Base-by-base conservation (phyloP, 1,140 invertebrate genomes). In the Cyclina sinensis region DNA sequence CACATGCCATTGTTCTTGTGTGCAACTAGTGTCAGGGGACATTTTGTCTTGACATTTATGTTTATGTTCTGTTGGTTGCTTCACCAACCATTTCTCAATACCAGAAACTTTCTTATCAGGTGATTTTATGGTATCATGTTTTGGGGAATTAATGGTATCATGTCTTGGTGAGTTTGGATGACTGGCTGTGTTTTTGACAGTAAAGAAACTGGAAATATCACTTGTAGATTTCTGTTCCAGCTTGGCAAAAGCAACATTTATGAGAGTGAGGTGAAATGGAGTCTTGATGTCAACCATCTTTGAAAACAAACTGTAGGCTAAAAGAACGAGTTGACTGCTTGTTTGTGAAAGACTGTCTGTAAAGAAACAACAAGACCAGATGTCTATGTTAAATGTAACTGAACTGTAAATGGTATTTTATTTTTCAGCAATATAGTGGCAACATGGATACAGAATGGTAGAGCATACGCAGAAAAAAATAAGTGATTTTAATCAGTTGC, bases 241-340 rank as follows among this genome's bases (percentile, higher is more conserved):
- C n/a, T 92, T 93, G 27, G 92, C 39, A 78, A 93, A 91, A 30
- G 89, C 78, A 12, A 93, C 88, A 79, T 92, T 91, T n/a, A 93
- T 91, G 18, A 93, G 74, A 9, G 88, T 91, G 14, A 93, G 79
- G 70, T 91, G 91, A 51, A 92, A 93, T 70, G 86, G 86, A 37
- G 91, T 46, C 51, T 35, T 84, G 18, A 78, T 51, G 78, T 92
- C 88, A 57, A 93, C 89, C 54, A 92, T 62, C 81, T 91, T 93
- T 21, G 80, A 30, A 27, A 93, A 91, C 51, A 93, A 79, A 51
- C 57, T 59, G 54, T 90, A 88, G 18, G 88, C 68, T 35, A 90
- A 65, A 73, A 54, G 30, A 48, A 84, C 83, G 39, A 93, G 79
- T 30, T 57, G 48, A 1, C 84, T 57, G 59, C 46, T 35, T 12